Conservation (phyloP, 2,888 invertebrate genomes). For the Rhogogaster chlorosoma region DNA sequence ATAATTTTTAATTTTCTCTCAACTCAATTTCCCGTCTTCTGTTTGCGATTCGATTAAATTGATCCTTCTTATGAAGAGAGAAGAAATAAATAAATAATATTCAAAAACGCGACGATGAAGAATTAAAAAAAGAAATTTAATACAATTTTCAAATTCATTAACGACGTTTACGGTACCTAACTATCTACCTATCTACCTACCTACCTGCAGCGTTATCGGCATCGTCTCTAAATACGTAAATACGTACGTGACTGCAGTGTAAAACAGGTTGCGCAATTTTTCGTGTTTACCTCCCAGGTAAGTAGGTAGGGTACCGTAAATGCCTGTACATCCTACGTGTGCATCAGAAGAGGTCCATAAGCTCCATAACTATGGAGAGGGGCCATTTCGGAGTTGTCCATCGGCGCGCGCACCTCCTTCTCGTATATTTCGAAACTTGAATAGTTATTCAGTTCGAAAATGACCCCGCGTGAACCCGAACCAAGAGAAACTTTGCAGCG, state of each 20-base stretch:
- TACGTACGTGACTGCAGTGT: constrained; percentile 44
- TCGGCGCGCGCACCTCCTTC: not conserved
- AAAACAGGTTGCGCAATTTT: constrained; percentile 50
- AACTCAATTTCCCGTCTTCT: not conserved
- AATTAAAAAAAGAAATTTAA: not conserved
- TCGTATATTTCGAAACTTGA: constrained; percentile 44
- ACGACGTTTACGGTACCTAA: not conserved
- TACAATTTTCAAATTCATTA: not conserved
- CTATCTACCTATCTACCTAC: too few relatives aligned
- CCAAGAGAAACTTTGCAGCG: constrained; percentile 45
- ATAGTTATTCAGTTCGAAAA: constrained; percentile 41
- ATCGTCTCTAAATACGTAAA: constrained; percentile 9
- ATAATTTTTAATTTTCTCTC: not conserved
- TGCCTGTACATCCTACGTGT: constrained; percentile 4
- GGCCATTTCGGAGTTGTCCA: constrained; percentile 18
- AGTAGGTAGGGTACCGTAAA: not conserved
- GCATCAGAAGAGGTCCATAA: too few relatives aligned
- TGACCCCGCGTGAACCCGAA: constrained; percentile 42
- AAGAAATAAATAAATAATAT: not conserved
- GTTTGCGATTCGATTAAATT: not conserved
- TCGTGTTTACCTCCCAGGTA: constrained; percentile 37
- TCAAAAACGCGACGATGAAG: not conserved
- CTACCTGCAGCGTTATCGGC: not conserved
- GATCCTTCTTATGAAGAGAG: not conserved
- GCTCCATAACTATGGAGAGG: not conserved